phyloP scores from a whole-genome alignment of 2,113 vertebrate genomes.

The Tachuris rubrigastra region DNA sequence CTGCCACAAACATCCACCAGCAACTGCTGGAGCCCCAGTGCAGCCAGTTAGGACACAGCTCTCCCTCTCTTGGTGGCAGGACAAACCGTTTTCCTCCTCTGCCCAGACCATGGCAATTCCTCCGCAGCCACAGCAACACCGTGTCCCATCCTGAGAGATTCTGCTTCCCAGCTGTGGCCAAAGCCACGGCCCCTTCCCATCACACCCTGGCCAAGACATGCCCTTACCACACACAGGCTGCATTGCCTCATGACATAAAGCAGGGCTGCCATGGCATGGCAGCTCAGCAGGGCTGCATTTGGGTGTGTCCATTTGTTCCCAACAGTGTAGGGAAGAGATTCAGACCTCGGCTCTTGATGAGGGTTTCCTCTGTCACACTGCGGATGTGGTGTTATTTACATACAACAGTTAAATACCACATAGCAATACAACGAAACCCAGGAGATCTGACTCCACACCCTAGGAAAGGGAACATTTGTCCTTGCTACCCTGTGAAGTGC shows the following conservation, averaged over 20 bases:
- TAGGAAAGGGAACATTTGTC: neutral
- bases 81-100: neutral
- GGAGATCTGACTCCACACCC: neutral
- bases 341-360: neutral
- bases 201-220: rapidly evolving
- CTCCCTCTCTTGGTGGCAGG: neutral
- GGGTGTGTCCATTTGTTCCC: neutral
- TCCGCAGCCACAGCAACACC: neutral
- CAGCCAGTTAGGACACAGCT: neutral
- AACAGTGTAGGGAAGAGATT: neutral
- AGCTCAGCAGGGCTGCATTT: neutral
- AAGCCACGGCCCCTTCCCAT: neutral
- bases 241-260: neutral
- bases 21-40: neutral
- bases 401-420: neutral
- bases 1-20: neutral
- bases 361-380: neutral
- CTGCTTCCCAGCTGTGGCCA: neutral
- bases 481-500: neutral
- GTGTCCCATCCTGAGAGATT: neutral
- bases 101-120: neutral
- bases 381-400: neutral
- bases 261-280: neutral
- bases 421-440: neutral
- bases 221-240: neutral